These are phyloP conservation scores for Sebastes umbrosus DNA, from an alignment of 2,797 vertebrate species.

Conservation along the genomic window DNA sequence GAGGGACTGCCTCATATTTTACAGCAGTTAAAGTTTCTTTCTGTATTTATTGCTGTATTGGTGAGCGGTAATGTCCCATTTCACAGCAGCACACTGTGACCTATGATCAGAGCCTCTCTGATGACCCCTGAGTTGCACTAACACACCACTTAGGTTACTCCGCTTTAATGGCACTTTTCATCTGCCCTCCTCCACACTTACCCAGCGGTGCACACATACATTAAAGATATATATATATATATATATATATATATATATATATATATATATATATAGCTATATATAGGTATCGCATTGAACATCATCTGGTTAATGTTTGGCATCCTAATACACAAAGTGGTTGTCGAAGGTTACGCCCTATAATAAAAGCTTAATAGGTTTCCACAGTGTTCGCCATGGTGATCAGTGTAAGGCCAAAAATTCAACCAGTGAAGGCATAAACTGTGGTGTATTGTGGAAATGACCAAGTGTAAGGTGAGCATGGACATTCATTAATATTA, in stretches of 20 bases:
- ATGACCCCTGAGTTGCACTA: constrained; percentile 54
- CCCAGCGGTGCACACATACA: not conserved
- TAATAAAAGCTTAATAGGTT: constrained; percentile 26
- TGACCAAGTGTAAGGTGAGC: not conserved
- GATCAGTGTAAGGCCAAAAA: constrained; percentile 10
- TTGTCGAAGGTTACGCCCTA: constrained; percentile 4
- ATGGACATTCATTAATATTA: not conserved
- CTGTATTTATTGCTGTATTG: constrained; percentile 73
- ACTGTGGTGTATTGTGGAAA: not conserved
- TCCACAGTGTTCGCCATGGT: not conserved
- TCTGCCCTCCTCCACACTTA: not conserved
- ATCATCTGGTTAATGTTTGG: not conserved
- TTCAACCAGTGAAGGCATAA: not conserved
- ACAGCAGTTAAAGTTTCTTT: constrained; percentile 70
- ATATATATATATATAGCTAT: not conserved
- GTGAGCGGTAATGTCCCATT: constrained; percentile 66
- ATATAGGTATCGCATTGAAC: not conserved
- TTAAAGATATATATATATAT: not conserved
- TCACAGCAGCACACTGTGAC: constrained; percentile 65
- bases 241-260: not conserved
- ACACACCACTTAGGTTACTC: constrained; percentile 57
- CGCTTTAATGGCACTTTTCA: constrained; percentile 52
- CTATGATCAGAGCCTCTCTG: constrained; percentile 59
- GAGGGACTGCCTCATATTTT: constrained; percentile 73
- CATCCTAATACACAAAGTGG: constrained; percentile 6